Percentiles rank a stretch among this genome's conserved stretches.
Conservation (phyloP, 1,140 invertebrate species). For the Ladona fulva region DNA sequence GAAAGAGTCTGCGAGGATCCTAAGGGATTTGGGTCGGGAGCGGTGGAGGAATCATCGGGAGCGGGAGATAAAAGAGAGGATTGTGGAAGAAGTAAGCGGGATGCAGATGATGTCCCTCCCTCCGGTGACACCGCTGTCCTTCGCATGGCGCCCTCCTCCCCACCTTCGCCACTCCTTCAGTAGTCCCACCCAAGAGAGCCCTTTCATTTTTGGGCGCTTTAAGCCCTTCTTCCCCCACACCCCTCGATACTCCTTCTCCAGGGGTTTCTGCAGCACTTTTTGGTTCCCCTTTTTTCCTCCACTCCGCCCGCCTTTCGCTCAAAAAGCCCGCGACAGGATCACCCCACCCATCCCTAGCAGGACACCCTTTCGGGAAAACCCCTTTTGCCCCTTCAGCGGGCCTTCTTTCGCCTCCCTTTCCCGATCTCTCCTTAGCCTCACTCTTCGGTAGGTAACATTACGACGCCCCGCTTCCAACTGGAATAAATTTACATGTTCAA, state of each 20-base stretch:
- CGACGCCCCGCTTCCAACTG: neutral
- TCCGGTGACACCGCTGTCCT: neutral
- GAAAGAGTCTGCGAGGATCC: neutral
- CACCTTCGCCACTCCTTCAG: neutral
- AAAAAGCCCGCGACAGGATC: neutral
- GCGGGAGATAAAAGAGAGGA: neutral
- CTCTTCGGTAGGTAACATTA: constrained; percentile 4
- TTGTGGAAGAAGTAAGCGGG: neutral
- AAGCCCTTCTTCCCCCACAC: neutral
- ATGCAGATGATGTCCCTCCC: neutral
- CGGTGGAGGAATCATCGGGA: neutral
- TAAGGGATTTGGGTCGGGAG: neutral
- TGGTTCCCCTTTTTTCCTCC: neutral
- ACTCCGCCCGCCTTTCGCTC: neutral
- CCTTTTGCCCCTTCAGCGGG: neutral
- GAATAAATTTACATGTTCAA: constrained; percentile 10
- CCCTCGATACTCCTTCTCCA: neutral
- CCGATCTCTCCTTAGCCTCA: neutral
- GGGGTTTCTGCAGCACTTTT: neutral
- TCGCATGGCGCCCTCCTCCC: neutral
- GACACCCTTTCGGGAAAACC: constrained; percentile 2
- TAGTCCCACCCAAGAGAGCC: neutral
- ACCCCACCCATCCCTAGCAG: neutral
- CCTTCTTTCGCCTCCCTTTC: neutral
- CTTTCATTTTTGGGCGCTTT: neutral